Evolutionary conservation across 2,888 invertebrate species (phyloP).

Genomic region (Brachyptera putata): DNA sequence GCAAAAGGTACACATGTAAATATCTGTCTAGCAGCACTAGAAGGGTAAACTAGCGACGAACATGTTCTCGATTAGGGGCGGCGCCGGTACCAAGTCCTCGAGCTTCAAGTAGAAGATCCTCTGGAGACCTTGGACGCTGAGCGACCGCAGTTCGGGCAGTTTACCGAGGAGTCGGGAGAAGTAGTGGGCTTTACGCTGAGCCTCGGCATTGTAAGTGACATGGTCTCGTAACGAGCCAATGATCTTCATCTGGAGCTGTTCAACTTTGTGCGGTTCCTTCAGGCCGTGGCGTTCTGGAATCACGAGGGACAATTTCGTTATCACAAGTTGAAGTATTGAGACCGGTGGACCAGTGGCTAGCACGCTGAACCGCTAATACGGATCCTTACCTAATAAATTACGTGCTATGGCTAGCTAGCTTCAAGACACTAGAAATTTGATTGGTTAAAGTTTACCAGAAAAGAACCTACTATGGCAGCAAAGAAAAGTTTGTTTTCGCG

Average conservation of each 20-base stretch:
- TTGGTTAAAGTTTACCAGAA: too few relatives aligned
- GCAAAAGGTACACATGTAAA: too few relatives aligned
- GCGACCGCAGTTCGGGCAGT: conserved; percentile 85
- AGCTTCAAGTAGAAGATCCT: conserved; percentile 91
- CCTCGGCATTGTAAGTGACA: conserved; percentile 86
- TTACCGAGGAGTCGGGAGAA: conserved; percentile 90
- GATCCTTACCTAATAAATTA: too few relatives aligned
- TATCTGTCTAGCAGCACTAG: too few relatives aligned
- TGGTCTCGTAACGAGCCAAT: conserved; percentile 93
- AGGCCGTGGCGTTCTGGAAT: conserved; percentile 89
- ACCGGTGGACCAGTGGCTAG: too few relatives aligned
- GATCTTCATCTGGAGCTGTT: conserved; percentile 94
- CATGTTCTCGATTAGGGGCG: conserved; percentile 91
- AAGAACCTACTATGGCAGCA: too few relatives aligned
- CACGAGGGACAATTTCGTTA: conserved; percentile 28
- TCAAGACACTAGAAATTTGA: too few relatives aligned
- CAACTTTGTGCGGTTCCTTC: conserved; percentile 86
- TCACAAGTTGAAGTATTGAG: too few relatives aligned
- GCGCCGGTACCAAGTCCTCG: conserved; percentile 87
- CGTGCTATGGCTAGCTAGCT: too few relatives aligned
- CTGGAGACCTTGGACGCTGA: conserved; percentile 90
- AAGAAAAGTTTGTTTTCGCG: too few relatives aligned
- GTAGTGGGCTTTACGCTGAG: conserved; percentile 86
- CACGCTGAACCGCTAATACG: too few relatives aligned
- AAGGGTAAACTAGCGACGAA: conserved; percentile 93